Percentiles rank a stretch among this genome's conserved stretches.
Conservation (phyloP, 2,888 invertebrate genomes). For the Odontocolon sp. region DNA sequence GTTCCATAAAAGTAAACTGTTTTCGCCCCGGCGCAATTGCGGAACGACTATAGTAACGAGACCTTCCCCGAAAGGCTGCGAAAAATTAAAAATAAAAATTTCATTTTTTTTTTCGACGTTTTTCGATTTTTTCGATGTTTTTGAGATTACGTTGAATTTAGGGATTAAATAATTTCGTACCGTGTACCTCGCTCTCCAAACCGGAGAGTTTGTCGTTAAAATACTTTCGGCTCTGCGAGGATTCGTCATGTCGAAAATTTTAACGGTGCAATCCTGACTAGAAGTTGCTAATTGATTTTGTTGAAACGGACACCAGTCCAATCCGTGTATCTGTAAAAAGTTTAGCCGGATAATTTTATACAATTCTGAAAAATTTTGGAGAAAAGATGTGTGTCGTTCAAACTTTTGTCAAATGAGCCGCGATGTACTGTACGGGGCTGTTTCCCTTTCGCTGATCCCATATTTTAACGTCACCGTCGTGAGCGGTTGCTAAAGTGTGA, state of each 20-base stretch:
- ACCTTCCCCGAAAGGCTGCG: slow-evolving; percentile 94
- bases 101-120: neutral
- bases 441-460: slow-evolving; percentile 97
- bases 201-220: slow-evolving; percentile 91
- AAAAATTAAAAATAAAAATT: slow-evolving; percentile 37
- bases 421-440: slow-evolving; percentile 94
- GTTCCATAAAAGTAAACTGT: slow-evolving; percentile 90
- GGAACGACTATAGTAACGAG: slow-evolving; percentile 96
- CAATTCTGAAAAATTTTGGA: slow-evolving; percentile 17
- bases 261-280: slow-evolving; percentile 97
- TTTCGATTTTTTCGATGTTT: neutral
- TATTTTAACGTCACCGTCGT: slow-evolving; percentile 96
- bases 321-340: slow-evolving; percentile 90
- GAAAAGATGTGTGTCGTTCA: neutral
- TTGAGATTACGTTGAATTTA: neutral
- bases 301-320: slow-evolving; percentile 95
- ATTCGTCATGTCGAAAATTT: slow-evolving; percentile 95
- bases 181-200: slow-evolving; percentile 96
- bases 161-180: slow-evolving; percentile 78
- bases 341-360: neutral
- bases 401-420: slow-evolving; percentile 91
- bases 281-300: slow-evolving; percentile 94
- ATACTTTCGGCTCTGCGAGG: slow-evolving; percentile 92
- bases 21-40: slow-evolving; percentile 93
- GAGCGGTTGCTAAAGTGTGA: slow-evolving; percentile 94